Conservation (phyloP, 2,113 vertebrate genomes). For the Platycercus adscitus region DNA sequence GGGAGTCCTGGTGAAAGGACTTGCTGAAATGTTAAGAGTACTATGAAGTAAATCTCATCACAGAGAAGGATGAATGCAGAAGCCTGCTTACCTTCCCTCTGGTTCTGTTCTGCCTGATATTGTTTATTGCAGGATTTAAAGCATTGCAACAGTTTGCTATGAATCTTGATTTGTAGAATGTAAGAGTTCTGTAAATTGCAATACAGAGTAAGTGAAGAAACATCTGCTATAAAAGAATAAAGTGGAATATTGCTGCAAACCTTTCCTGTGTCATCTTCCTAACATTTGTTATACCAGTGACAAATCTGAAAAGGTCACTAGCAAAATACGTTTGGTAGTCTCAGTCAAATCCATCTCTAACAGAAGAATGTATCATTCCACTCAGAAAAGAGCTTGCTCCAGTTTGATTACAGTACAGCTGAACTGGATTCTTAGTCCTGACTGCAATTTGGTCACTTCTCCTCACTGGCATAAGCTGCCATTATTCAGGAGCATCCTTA, state of each 20-base stretch:
- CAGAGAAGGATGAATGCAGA: neutral
- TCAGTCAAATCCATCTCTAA: constrained; percentile 37
- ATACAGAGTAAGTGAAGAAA: constrained; percentile 46
- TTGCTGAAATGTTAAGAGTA: neutral
- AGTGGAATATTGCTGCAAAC: constrained; percentile 35
- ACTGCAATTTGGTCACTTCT: neutral
- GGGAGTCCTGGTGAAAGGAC: neutral
- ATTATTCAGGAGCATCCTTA: neutral
- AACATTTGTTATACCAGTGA: constrained; percentile 37
- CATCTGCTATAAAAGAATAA: constrained; percentile 43
- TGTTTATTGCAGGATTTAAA: constrained; percentile 31
- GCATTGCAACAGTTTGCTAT: constrained; percentile 16
- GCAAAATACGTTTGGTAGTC: constrained; percentile 44
- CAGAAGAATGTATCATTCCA: neutral
- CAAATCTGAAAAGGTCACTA: constrained; percentile 66
- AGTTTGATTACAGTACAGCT: neutral
- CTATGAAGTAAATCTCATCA: neutral
- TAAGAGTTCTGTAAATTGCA: constrained; percentile 41
- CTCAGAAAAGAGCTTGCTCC: neutral
- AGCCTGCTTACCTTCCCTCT: constrained; percentile 14
- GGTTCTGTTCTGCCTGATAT: constrained; percentile 34
- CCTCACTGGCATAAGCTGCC: neutral
- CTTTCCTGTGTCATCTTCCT: constrained; percentile 21
- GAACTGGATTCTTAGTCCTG: neutral
- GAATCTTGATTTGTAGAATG: constrained; percentile 55